Percentiles rank a stretch among this genome's conserved stretches.
These are phyloP conservation scores for Siphonodentalium dalli DNA, from an alignment of 2,888 invertebrate genomes.

Conservation along the genomic window DNA sequence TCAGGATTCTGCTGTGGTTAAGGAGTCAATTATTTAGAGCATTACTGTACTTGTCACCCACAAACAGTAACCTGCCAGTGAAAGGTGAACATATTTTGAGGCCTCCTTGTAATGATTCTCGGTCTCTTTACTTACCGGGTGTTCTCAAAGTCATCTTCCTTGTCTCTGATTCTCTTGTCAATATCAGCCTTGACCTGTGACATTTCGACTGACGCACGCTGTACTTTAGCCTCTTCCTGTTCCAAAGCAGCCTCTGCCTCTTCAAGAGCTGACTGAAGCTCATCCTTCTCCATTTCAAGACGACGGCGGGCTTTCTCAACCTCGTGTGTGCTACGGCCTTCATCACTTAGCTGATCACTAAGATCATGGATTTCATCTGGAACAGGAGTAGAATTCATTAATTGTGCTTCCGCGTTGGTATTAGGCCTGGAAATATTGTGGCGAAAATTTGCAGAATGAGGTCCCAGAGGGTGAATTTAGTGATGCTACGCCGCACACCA, in stretches of 20 bases:
- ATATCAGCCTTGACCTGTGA: constrained; percentile 98
- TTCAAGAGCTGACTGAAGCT: constrained; percentile 96
- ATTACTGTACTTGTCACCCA: no score
- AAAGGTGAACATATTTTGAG: no score
- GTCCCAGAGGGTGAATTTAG: no score
- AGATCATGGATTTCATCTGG: constrained; percentile 96
- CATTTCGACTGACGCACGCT: constrained; percentile 91
- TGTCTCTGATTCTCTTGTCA: constrained; percentile 98
- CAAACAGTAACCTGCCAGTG: no score
- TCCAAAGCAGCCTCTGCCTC: constrained; percentile 98
- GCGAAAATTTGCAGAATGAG: no score
- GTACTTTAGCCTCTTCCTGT: constrained; percentile 95
- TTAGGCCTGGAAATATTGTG: no score
- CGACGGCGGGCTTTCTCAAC: constrained; percentile 98
- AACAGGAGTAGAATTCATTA: no score
- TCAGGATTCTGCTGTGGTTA: no score
- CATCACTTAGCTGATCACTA: constrained; percentile 98
- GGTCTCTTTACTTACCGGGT: constrained; percentile 72
- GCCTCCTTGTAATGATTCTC: no score
- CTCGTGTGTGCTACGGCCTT: constrained; percentile 98
- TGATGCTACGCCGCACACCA: no score
- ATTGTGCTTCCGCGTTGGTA: no score
- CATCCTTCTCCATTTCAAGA: constrained; percentile 98
- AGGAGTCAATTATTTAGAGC: no score
- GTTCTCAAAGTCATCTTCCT: constrained; percentile 99